Percentiles rank a stretch among this genome's conserved stretches.
These are phyloP conservation scores for Takifugu ocellatus DNA, from an alignment of 2,797 vertebrate species.

Conservation along the genomic window DNA sequence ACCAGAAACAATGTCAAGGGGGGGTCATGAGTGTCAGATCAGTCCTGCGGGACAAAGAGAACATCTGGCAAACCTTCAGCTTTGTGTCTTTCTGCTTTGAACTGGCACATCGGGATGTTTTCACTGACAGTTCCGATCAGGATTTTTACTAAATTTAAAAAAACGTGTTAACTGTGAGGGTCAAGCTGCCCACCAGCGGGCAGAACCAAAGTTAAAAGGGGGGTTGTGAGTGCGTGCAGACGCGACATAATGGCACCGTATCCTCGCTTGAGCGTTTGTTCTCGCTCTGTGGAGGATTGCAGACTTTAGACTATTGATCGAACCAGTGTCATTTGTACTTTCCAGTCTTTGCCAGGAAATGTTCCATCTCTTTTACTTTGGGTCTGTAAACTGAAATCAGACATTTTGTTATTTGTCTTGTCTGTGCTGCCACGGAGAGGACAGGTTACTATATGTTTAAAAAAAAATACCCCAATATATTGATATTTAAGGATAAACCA, in stretches of 20 bases:
- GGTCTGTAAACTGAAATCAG: conserved; percentile 14
- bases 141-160: not conserved
- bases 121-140: not conserved
- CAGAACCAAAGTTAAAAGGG: not conserved
- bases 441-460: not conserved
- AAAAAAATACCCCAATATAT: not conserved
- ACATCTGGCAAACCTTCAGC: no score
- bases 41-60: no score
- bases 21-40: no score
- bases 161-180: not conserved
- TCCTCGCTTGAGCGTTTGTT: conserved; percentile 51
- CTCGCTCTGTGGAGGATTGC: conserved; percentile 50
- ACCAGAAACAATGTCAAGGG: no score
- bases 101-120: not conserved
- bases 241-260: conserved; percentile 40
- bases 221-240: conserved; percentile 13
- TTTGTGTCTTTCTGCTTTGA: not conserved
- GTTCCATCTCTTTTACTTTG: conserved; percentile 16
- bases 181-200: not conserved
- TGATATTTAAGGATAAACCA: no score
- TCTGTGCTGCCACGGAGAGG: not conserved
- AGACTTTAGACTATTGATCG: conserved; percentile 76
- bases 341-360: conserved; percentile 50
- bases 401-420: conserved; percentile 21
- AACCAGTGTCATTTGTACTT: conserved; percentile 58